phyloP scores from a whole-genome alignment of 2,797 vertebrate genomes.

The Mormyrus hasselquistii region DNA sequence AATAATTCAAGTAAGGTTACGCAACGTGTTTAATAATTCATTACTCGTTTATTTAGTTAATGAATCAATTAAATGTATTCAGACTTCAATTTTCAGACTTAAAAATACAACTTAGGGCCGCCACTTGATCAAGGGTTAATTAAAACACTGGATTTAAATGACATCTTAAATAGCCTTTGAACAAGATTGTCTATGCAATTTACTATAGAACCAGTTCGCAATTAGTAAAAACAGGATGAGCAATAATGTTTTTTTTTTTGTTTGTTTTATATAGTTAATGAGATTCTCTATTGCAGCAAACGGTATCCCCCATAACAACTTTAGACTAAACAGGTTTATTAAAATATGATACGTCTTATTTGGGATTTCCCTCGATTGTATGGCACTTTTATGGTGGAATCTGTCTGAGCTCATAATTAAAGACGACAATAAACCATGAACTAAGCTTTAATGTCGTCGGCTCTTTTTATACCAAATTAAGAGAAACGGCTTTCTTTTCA shows the following conservation, averaged over 20 bases:
- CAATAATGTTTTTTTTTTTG: background rate
- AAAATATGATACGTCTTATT: background rate
- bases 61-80: background rate
- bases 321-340: background rate
- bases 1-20: conserved; percentile 9
- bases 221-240: background rate
- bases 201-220: background rate
- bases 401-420: background rate
- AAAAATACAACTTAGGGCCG: background rate
- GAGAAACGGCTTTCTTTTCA: background rate
- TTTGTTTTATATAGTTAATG: background rate
- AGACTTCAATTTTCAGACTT: background rate
- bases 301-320: background rate
- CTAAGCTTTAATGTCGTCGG: background rate
- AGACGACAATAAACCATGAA: background rate
- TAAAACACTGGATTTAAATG: background rate
- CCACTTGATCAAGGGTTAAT: background rate
- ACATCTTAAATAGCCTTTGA: background rate
- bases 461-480: background rate
- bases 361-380: background rate
- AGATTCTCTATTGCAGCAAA: background rate
- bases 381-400: background rate
- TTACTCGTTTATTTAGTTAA: background rate
- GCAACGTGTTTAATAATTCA: conserved; percentile 26
- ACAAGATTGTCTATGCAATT: background rate